phyloP scores from a whole-genome alignment of 2,797 vertebrate genomes.

The Schizopygopsis malacanthus region DNA sequence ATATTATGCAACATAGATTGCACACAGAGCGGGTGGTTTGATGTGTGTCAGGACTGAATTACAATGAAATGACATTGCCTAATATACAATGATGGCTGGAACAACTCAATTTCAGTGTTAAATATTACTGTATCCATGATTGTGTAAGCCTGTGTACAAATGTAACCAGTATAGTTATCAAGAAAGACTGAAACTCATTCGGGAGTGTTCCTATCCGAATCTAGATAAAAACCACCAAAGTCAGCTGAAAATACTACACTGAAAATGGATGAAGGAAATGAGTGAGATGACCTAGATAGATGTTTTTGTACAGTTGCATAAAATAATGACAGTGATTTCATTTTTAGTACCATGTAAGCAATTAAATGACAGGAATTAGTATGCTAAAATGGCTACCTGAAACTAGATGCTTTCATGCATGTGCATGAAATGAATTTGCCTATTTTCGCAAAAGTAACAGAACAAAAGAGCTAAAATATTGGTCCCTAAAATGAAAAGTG shows the following conservation, averaged over 20 bases:
- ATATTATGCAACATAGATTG: not conserved
- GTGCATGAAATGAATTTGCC: not conserved
- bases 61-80: not conserved
- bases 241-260: not conserved
- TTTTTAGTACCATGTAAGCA: not conserved
- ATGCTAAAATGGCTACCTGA: not conserved
- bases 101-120: not conserved
- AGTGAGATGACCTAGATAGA: not conserved
- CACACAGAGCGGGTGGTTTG: not conserved
- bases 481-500: not conserved
- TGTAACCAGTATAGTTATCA: not conserved
- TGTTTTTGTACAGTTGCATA: not conserved
- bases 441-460: not conserved
- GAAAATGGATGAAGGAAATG: not conserved
- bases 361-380: not conserved
- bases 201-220: not conserved
- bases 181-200: not conserved
- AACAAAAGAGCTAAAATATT: not conserved
- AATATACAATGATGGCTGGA: not conserved
- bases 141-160: not conserved
- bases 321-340: not conserved
- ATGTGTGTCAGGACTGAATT: not conserved
- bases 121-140: not conserved
- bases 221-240: not conserved
- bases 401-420: not conserved